phyloP scores from a whole-genome alignment of 2,797 vertebrate species.

The Otus scops region DNA sequence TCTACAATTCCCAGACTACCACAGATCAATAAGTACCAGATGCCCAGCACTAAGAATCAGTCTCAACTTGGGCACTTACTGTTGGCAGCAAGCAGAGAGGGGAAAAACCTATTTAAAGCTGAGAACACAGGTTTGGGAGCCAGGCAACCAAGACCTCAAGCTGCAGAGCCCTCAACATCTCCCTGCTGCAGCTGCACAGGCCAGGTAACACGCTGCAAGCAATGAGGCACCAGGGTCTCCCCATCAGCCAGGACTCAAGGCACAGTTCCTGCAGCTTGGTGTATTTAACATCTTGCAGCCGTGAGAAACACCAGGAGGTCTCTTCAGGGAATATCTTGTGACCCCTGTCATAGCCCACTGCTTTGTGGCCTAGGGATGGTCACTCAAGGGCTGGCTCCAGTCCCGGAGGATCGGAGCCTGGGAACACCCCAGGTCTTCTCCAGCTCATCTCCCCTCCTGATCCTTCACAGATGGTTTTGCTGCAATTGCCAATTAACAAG shows the following conservation, averaged over 20 bases:
- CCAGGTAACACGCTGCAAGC: background rate
- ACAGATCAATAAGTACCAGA: accelerated
- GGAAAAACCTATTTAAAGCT: background rate
- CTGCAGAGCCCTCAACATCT: background rate
- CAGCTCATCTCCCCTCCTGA: background rate
- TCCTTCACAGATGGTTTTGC: background rate
- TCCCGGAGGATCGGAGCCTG: accelerated
- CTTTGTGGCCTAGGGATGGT: background rate
- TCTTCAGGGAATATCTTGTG: background rate
- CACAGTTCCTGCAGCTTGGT: background rate
- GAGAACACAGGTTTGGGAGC: background rate
- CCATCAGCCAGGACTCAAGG: accelerated
- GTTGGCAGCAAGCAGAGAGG: background rate
- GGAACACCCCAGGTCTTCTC: background rate
- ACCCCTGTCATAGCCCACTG: accelerated
- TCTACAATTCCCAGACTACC: background rate
- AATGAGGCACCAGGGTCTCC: background rate
- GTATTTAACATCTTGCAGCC: background rate
- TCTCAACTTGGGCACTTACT: accelerated
- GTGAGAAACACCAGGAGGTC: background rate
- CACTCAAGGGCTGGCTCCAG: background rate
- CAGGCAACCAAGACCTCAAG: background rate
- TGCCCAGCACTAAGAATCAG: background rate
- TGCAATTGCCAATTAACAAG: background rate
- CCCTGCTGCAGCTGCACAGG: background rate